phyloP scores from a whole-genome alignment of 2,888 invertebrate species.

The Drosophila monieri region DNA sequence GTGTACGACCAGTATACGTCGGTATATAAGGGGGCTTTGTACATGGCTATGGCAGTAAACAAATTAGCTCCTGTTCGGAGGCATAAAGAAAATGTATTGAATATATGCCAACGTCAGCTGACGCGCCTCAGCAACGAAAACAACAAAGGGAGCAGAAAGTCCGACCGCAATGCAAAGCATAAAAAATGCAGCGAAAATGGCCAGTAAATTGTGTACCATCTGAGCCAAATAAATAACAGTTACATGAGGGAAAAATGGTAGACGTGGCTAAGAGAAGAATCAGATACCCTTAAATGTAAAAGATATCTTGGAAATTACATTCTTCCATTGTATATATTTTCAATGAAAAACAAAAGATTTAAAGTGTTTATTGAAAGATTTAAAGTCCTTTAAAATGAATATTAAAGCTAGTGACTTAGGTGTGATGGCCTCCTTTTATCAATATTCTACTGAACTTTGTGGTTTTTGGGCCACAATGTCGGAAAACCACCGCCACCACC shows the following conservation, averaged over 20 bases:
- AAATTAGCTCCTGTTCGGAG: slow-evolving; percentile 74
- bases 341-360: too few species aligned
- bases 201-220: slow-evolving; percentile 72
- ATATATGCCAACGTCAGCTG: slow-evolving; percentile 76
- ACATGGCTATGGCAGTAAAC: slow-evolving; percentile 59
- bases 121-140: slow-evolving; percentile 50
- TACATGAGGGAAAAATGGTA: slow-evolving; percentile 3
- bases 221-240: slow-evolving; percentile 67
- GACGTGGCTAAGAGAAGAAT: background rate
- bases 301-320: background rate
- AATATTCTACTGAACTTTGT: too few species aligned
- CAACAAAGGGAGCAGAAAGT: slow-evolving; percentile 21
- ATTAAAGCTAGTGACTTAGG: too few species aligned
- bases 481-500: too few species aligned
- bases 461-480: too few species aligned
- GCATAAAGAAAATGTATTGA: slow-evolving; percentile 63
- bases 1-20: background rate
- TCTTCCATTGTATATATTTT: background rate
- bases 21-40: slow-evolving; percentile 1
- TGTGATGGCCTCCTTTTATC: too few species aligned
- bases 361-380: too few species aligned
- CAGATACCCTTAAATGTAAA: background rate
- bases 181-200: slow-evolving; percentile 36
- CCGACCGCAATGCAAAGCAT: slow-evolving; percentile 56
- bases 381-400: too few species aligned